These are phyloP conservation scores for Pseudomugil gertrudae DNA, from an alignment of 2,797 vertebrate species.

Conservation along the genomic window DNA sequence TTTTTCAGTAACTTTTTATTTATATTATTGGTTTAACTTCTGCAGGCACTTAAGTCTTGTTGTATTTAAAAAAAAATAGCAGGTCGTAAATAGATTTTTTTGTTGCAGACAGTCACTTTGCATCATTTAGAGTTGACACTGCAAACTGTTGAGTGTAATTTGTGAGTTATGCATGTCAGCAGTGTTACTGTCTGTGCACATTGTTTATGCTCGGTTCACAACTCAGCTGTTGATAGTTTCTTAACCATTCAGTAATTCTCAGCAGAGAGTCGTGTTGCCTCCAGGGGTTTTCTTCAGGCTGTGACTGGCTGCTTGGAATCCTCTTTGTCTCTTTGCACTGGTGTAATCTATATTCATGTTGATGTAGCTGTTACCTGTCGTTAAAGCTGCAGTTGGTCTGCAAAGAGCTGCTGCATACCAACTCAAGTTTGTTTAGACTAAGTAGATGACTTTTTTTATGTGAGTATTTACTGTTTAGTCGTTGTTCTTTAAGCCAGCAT, in stretches of 20 bases:
- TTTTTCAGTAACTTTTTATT: not conserved
- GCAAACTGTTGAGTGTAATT: conserved; percentile 15
- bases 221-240: conserved; percentile 37
- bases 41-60: too few relatives aligned
- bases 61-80: not conserved
- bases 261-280: conserved; percentile 25
- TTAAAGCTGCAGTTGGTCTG: not conserved
- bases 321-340: not conserved
- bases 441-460: not conserved
- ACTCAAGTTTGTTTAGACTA: not conserved
- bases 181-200: conserved; percentile 9
- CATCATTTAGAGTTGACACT: conserved; percentile 3
- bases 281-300: conserved; percentile 3
- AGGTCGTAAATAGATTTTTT: not conserved
- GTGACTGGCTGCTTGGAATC: not conserved
- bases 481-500: not conserved
- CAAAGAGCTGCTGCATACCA: not conserved
- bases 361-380: not conserved
- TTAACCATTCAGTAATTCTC: conserved; percentile 29
- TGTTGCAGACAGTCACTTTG: not conserved
- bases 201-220: conserved; percentile 39
- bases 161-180: conserved; percentile 25
- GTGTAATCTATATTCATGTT: not conserved
- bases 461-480: not conserved
- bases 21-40: not conserved